phyloP scores from a whole-genome alignment of 2,888 invertebrate genomes.

The Nomada hirtipes region DNA sequence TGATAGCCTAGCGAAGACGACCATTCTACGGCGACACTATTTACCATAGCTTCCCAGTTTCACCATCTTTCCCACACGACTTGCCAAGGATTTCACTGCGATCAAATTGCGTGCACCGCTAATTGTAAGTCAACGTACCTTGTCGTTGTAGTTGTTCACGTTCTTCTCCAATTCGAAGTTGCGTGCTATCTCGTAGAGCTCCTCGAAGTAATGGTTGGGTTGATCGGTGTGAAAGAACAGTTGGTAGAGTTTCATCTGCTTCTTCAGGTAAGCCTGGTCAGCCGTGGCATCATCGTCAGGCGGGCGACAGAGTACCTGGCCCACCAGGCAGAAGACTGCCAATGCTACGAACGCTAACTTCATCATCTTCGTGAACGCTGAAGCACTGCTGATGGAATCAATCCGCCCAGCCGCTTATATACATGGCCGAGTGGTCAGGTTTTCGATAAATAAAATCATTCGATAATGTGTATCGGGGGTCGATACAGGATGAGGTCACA shows the following conservation, averaged over 20 bases:
- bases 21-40: too few species aligned
- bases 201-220: slow-evolving; percentile 73
- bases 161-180: slow-evolving; percentile 72
- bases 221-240: slow-evolving; percentile 85
- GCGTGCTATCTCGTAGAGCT: slow-evolving; percentile 73
- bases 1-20: too few species aligned
- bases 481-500: slow-evolving; percentile 30
- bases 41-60: too few species aligned
- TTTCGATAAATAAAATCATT: slow-evolving; percentile 12
- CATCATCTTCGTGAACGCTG: slow-evolving; percentile 44
- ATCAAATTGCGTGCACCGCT: too few species aligned
- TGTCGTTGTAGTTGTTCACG: slow-evolving; percentile 67
- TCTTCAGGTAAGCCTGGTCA: slow-evolving; percentile 81
- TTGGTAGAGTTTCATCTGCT: slow-evolving; percentile 84
- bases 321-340: slow-evolving; percentile 44
- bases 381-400: background rate
- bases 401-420: slow-evolving; percentile 38
- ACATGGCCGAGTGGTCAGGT: background rate
- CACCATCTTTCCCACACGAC: too few species aligned
- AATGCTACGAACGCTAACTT: slow-evolving; percentile 42
- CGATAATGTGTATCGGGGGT: slow-evolving; percentile 36
- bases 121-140: slow-evolving; percentile 63
- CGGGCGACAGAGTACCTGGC: slow-evolving; percentile 27
- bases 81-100: too few species aligned
- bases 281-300: slow-evolving; percentile 46